Evolutionary conservation across 2,888 invertebrate species (phyloP).

Genomic region (Ephialtes manifestator): DNA sequence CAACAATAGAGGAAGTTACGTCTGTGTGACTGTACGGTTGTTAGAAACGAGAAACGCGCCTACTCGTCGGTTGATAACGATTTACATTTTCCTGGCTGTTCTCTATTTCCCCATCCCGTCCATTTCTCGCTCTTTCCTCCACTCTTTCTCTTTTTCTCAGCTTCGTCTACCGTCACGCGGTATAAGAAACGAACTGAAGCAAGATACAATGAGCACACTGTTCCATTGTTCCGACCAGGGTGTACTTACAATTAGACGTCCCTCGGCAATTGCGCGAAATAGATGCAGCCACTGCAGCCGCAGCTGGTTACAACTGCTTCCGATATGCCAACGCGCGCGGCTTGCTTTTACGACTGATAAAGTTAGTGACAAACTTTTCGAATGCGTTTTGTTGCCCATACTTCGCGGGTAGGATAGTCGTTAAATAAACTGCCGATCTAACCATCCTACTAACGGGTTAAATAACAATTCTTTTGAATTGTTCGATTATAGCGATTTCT

Average conservation of each 20-base stretch:
- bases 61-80: constrained; percentile 52
- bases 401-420: not conserved
- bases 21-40: constrained; percentile 27
- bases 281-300: constrained; percentile 18
- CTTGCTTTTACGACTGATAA: constrained; percentile 50
- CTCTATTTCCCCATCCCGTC: not conserved
- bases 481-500: not conserved
- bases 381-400: not conserved
- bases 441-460: not conserved
- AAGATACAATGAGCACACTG: constrained; percentile 40
- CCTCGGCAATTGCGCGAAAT: constrained; percentile 55
- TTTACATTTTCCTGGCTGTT: constrained; percentile 54
- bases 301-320: constrained; percentile 13
- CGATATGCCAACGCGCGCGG: constrained; percentile 22
- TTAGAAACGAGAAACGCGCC: constrained; percentile 25
- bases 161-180: constrained; percentile 16
- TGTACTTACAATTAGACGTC: constrained; percentile 51
- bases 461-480: not conserved
- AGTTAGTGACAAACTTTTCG: constrained; percentile 22
- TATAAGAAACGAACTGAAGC: constrained; percentile 43
- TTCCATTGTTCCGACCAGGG: constrained; percentile 42
- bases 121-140: not conserved
- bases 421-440: not conserved
- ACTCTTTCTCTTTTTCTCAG: not conserved
- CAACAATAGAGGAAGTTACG: constrained; percentile 56